Evolutionary conservation across 2,113 vertebrate genomes (phyloP), one percentile per base, ranked within the genome.

Genomic region (Microtus montanus): DNA sequence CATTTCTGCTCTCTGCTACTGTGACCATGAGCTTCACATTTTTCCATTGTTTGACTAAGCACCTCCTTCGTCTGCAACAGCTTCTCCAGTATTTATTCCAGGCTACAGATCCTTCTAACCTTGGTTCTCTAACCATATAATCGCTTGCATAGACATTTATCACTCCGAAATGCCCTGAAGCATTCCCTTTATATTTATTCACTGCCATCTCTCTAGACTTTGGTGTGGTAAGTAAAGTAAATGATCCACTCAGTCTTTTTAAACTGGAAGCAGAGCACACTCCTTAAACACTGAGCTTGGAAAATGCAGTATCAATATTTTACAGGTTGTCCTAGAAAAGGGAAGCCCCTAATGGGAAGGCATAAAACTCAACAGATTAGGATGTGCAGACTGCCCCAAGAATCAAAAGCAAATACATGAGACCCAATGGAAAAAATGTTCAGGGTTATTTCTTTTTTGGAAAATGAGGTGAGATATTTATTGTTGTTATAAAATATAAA

Each of bases 401-500:
- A 96, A 63, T 64, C 11, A 47, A 93, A 93, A 90, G 70, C 79
- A 95, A 89, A 84, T 44, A 64, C 58, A 47, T 71, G 85, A 73
- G n/a, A 52, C 49, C 13, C 3, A 64, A 35, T 47, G 17, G 22
- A 70, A 74, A 63, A 93, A 77, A 61, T 89, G 38, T 41, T 82
- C 41, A 13, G 35, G 49, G 44, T 14, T 77, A 86, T 41, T 92
- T 90, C 44, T 61, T 70, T 90, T 63, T 90, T 24, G 44, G 41
- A 92, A 94, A 91, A 94, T 83, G 41, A 94, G 19, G 74, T 75
- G 91, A 90, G 63, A 58, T 19, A 63, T 77, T 73, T 87, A 96
- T 75, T 89, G n/a, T 58, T 94, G 47, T 90, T 92, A 80, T 93
- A 96, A 87, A 92, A 80, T 92, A 90, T 1, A 91, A 4, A 79